Percentiles rank a stretch among this genome's conserved stretches.
Evolutionary conservation across 2,888 invertebrate species (phyloP).

Genomic region (Hemicrepidius hirtus): DNA sequence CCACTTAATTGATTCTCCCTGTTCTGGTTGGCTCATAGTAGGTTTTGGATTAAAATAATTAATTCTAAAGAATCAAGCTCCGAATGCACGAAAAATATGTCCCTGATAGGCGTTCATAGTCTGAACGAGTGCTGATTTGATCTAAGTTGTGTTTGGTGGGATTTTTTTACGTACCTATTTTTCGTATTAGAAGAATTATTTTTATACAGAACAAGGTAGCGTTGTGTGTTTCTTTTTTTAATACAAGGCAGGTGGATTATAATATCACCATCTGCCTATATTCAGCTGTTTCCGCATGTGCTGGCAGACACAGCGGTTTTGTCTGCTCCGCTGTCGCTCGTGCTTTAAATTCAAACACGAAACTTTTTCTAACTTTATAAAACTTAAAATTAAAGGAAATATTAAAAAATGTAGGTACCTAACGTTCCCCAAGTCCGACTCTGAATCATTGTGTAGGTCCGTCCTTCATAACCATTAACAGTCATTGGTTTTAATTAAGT

Average conservation of each 20-base stretch:
- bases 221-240: slow-evolving; percentile 15
- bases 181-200: no score
- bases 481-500: slow-evolving; percentile 43
- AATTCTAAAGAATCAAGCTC: no score
- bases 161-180: no score
- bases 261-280: slow-evolving; percentile 48
- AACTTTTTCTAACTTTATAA: background rate
- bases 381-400: background rate
- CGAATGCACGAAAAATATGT: no score
- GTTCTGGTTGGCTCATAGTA: no score
- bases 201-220: slow-evolving; percentile 5
- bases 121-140: no score
- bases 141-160: no score
- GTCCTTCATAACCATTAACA: slow-evolving; percentile 42
- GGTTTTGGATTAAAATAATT: no score
- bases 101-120: no score
- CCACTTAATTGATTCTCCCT: no score
- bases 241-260: slow-evolving; percentile 48
- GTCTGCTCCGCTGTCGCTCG: slow-evolving; percentile 13
- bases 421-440: slow-evolving; percentile 2
- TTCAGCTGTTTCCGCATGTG: slow-evolving; percentile 54
- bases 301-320: slow-evolving; percentile 37
- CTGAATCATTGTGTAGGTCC: slow-evolving; percentile 30
- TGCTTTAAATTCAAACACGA: slow-evolving; percentile 14
- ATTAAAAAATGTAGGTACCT: background rate